Percentiles rank a stretch among this genome's conserved stretches.
Conservation (phyloP, 2,888 invertebrate genomes). For the Aelia acuminata region DNA sequence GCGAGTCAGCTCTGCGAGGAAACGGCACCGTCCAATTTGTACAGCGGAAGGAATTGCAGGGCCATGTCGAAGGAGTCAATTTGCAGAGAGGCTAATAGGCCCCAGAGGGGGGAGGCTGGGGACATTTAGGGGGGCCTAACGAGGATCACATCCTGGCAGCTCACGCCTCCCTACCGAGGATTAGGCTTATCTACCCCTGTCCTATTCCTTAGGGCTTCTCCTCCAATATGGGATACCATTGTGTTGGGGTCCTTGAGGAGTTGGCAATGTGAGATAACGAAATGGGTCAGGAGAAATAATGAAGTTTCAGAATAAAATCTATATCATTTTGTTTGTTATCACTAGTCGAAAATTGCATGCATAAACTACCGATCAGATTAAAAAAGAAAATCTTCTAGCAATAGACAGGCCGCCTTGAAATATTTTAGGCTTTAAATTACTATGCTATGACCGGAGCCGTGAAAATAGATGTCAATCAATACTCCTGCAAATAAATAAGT, state of each 20-base stretch:
- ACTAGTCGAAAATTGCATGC: no score
- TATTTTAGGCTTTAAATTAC: no score
- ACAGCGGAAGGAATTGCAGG: not conserved
- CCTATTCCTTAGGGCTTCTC: not conserved
- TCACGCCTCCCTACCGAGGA: not conserved
- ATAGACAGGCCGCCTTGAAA: no score
- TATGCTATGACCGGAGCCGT: no score
- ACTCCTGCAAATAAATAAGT: no score
- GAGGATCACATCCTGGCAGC: constrained; percentile 31
- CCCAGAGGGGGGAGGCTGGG: not conserved
- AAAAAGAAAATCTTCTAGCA: no score
- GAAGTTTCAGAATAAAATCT: not conserved
- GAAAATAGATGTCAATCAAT: no score
- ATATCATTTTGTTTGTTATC: no score
- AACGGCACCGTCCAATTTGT: constrained; percentile 16
- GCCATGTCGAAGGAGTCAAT: not conserved
- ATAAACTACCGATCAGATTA: no score
- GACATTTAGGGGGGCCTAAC: not conserved
- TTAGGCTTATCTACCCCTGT: constrained; percentile 10
- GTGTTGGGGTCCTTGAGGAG: not conserved
- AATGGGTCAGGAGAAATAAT: not conserved
- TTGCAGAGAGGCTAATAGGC: constrained; percentile 4
- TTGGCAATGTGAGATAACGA: not conserved
- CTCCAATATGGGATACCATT: not conserved
- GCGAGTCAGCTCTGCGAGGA: not conserved